Evolutionary conservation across 2,113 vertebrate genomes (phyloP), one percentile per base, ranked within the genome.

Genomic region (Takifugu flavidus): DNA sequence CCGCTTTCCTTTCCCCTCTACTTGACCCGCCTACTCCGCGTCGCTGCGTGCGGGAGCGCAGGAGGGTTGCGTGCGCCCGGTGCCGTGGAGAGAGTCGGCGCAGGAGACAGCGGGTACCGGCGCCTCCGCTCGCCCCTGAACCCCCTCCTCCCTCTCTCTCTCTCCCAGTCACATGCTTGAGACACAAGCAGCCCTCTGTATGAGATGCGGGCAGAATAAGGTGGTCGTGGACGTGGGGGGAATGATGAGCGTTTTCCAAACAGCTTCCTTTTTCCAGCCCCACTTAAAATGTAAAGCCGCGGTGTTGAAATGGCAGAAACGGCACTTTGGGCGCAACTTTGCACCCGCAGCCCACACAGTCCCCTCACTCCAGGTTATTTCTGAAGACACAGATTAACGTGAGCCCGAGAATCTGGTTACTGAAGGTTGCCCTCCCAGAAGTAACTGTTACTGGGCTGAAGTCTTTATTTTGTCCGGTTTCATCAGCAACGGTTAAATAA

Each of bases 111-210:
- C 74, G 59, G 75, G 53, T 52, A 68, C 53, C 64, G 61, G 39
- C 74, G 66, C 80, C 62, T 63, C 71, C 39, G 70, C 74, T 77
- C 75, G 57, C 73, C 53, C 78, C 55, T 50, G 68, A 52, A 64
- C 55, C 63, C 25, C 82, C 49, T 20, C 20, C 20, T 20, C 20
- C 20, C 20, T 20, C 20, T 20, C 84, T 71, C 81, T 74, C 86
- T 79, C 79, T 69, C 82, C 71, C 54, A 78, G 87, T 90, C 90
- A 90, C 89, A 91, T 89, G 90, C 82, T 85, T 83, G 75, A 87
- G 82, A 79, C 84, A 91, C 90, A 90, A 89, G 84, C 82, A 89
- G 82, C 77, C 84, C 82, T 88, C 84, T 92, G 89, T 91, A 82
- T 80, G 80, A 72, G 82, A 74, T 73, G 83, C 76, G 74, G 75